Percentiles rank a stretch among this genome's conserved stretches.
phyloP scores from a whole-genome alignment of 2,113 vertebrate genomes.

The Perca schrenkii region DNA sequence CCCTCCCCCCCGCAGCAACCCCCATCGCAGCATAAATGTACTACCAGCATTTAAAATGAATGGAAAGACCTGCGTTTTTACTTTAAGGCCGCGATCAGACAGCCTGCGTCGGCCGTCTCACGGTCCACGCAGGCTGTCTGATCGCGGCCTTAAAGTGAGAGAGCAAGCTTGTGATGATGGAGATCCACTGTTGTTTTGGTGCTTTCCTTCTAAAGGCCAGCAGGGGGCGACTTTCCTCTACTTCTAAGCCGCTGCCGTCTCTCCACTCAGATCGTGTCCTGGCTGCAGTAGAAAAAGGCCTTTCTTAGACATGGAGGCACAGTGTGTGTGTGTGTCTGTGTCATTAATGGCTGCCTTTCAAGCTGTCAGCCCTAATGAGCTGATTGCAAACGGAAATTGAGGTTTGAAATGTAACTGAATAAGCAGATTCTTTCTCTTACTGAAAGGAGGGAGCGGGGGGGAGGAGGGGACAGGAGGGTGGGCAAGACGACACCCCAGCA shows the following conservation, averaged over 20 bases:
- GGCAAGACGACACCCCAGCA: conserved; percentile 37
- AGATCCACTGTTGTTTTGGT: not conserved
- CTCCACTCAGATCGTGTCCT: conserved; percentile 7
- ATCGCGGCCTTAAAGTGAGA: too few species aligned
- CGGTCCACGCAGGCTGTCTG: too few species aligned
- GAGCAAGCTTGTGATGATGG: not conserved
- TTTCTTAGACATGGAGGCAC: conserved; percentile 31
- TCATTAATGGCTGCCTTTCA: conserved; percentile 70
- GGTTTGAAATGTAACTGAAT: conserved; percentile 78
- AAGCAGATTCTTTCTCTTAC: conserved; percentile 65
- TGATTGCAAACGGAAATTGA: conserved; percentile 72
- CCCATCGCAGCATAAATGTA: too few species aligned
- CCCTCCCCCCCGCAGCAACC: too few species aligned
- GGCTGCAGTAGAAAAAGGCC: conserved; percentile 39
- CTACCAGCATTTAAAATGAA: too few species aligned
- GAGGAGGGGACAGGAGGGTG: not conserved
- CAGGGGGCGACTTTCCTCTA: conserved; percentile 69
- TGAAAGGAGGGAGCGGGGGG: conserved; percentile 17
- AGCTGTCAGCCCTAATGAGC: conserved; percentile 68
- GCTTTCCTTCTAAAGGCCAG: conserved; percentile 44
- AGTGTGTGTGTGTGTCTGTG: conserved; percentile 20
- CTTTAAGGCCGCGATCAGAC: too few species aligned
- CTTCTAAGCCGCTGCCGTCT: not conserved
- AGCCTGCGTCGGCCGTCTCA: too few species aligned
- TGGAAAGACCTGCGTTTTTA: too few species aligned